These are phyloP conservation scores for Mesocricetus auratus DNA, from an alignment of 2,113 vertebrate genomes.

Conservation along the genomic window DNA sequence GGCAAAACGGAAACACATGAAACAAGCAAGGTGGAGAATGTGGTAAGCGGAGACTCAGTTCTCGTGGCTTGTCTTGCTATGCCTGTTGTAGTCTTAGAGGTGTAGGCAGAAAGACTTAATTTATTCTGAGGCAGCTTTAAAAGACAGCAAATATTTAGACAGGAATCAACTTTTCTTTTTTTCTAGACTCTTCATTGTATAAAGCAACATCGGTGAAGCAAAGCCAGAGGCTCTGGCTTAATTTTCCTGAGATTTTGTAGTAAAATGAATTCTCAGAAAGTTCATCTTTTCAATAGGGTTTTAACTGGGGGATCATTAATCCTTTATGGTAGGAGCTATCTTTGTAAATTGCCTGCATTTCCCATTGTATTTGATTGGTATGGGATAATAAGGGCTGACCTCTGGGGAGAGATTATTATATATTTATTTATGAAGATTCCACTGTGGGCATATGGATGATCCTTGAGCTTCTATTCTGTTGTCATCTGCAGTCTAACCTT, in stretches of 20 bases:
- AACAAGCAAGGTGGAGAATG: not conserved
- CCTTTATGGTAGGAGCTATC: slow-evolving; percentile 41
- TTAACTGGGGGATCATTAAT: slow-evolving; percentile 45
- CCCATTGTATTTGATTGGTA: slow-evolving; percentile 38
- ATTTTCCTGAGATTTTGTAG: slow-evolving; percentile 61
- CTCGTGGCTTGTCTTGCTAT: not conserved
- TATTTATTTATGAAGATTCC: slow-evolving; percentile 59
- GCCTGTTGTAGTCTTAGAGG: not conserved
- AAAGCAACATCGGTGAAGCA: slow-evolving; percentile 13
- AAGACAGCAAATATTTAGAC: slow-evolving; percentile 79
- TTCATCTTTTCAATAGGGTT: slow-evolving; percentile 56
- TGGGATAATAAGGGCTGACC: slow-evolving; percentile 20
- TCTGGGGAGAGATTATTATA: slow-evolving; percentile 62
- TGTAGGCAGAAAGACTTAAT: slow-evolving; percentile 67
- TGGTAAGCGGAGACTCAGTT: not conserved
- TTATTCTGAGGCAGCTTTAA: slow-evolving; percentile 71
- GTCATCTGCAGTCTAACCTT: slow-evolving; percentile 55
- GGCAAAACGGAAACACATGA: not conserved
- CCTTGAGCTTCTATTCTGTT: slow-evolving; percentile 9
- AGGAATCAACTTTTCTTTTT: slow-evolving; percentile 65
- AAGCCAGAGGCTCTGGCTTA: slow-evolving; percentile 37
- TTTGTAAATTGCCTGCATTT: slow-evolving; percentile 52
- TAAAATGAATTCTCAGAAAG: slow-evolving; percentile 63
- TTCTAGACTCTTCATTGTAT: slow-evolving; percentile 54
- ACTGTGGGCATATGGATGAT: not conserved